Evolutionary conservation across 35 echinoderm and acorn worm species (phyloP), one percentile per base, ranked within the genome.

Genomic region (Heliocidaris erythrogramma): DNA sequence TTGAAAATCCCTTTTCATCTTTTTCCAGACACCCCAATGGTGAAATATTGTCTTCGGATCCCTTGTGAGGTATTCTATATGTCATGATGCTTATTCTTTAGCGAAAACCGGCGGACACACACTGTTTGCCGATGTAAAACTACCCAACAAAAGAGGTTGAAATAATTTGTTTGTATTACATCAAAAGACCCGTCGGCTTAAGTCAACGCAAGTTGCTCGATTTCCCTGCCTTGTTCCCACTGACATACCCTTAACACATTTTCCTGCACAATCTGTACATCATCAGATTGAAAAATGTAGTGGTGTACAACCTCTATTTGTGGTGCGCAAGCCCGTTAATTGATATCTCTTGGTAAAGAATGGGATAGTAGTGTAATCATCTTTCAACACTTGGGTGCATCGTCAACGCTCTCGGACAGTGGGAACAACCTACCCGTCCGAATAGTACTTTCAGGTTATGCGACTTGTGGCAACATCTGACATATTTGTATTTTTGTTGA

Each of bases 401-500:
- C 21, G 65, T 78, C 65, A 78, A n/a, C 65, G n/a, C 65, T 27
- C 65, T 27, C 65, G 8, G 24, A 5, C 17, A 78, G 27, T 78
- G 65, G 65, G 65, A 78, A 78, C 65, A n/a, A 27, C 27, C 65
- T 24, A 7, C 65, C 18, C 18, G 65, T 78, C 65, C 17, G 35
- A 78, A 78, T 78, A 78, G 65, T 78, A 78, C 65, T 78, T 78
- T 78, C 65, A 78, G 65, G 65, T 78, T 78, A 78, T 78, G 65
- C 65, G 65, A 78, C 18, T 78, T 78, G 65, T 78, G 65, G 27
- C 65, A 78, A 78, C 65, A 78, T 78, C 65, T 78, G 65, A 78
- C 65, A 78, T 18, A 78, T 78, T 78, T 78, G 65, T 78, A 78
- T 78, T 78, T 78, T 78, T 78, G 18, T 78, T 78, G 65, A 78